Conservation (phyloP, 1,140 invertebrate genomes). For the Drosophila asahinai region DNA sequence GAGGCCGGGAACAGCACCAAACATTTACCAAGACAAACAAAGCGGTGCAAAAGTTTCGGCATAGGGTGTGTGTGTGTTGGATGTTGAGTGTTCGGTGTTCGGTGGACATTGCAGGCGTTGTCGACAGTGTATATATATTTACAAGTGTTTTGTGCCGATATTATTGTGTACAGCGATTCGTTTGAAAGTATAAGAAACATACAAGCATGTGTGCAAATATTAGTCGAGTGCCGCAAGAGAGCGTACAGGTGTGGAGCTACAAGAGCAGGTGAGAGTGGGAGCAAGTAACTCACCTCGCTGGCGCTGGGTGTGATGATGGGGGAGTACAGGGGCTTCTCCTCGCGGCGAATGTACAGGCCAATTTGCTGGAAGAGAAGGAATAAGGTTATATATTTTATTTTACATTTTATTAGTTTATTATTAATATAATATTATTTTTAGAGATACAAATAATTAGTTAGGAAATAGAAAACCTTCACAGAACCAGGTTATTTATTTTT, state of each 20-base stretch:
- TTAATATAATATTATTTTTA: too few relatives aligned
- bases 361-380: conserved; percentile 65
- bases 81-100: conserved; percentile 22
- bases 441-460: too few relatives aligned
- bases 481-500: too few relatives aligned
- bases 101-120: conserved; percentile 49
- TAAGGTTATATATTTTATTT: too few relatives aligned
- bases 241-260: conserved; percentile 24
- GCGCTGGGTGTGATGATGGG: conserved; percentile 73
- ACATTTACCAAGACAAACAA: conserved; percentile 78
- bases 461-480: too few relatives aligned
- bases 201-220: conserved; percentile 74
- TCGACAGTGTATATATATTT: conserved; percentile 60
- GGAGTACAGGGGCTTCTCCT: conserved; percentile 73
- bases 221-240: conserved; percentile 70
- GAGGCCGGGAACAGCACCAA: conserved; percentile 41
- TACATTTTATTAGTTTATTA: too few relatives aligned
- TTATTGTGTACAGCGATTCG: conserved; percentile 60
- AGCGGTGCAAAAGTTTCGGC: conserved; percentile 60
- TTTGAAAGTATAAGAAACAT: conserved; percentile 81
- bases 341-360: conserved; percentile 71
- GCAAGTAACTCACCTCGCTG: conserved; percentile 69
- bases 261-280: background rate
- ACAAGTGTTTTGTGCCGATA: conserved; percentile 66
- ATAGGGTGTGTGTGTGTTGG: background rate